These are phyloP conservation scores for Notolabrus celidotus DNA, from an alignment of 2,797 vertebrate species.

Conservation along the genomic window DNA sequence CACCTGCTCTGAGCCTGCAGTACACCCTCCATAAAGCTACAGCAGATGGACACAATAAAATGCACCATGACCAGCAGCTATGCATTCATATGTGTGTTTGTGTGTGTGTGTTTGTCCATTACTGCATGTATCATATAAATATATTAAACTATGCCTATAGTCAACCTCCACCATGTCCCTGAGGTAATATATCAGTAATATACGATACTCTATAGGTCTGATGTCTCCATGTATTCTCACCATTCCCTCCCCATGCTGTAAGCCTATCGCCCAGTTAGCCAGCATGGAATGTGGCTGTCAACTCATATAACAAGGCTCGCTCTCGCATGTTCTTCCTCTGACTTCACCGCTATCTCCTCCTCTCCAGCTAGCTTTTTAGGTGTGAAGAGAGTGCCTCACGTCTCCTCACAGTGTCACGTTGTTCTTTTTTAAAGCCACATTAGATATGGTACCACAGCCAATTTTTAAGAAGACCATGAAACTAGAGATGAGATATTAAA, in stretches of 20 bases:
- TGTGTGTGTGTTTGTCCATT: constrained; percentile 42
- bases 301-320: constrained; percentile 58
- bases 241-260: constrained; percentile 53
- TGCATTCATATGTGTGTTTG: constrained; percentile 22
- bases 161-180: constrained; percentile 37
- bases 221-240: constrained; percentile 58
- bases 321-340: constrained; percentile 61
- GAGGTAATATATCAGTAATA: constrained; percentile 63
- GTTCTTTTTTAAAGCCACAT: constrained; percentile 6
- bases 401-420: constrained; percentile 11
- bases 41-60: constrained; percentile 84
- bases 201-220: constrained; percentile 75
- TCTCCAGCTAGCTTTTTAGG: constrained; percentile 22
- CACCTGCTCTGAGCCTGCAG: constrained; percentile 79
- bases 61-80: constrained; percentile 66
- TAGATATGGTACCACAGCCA: background rate
- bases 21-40: constrained; percentile 73
- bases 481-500: background rate
- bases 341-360: constrained; percentile 46
- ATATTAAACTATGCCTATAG: constrained; percentile 53
- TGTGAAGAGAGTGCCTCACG: background rate
- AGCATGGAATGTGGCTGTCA: constrained; percentile 75
- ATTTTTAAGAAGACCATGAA: constrained; percentile 3
- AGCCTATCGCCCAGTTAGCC: constrained; percentile 78
- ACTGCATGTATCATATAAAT: constrained; percentile 51